Percentiles rank a stretch among this genome's conserved stretches.
Conservation (phyloP, 2,888 invertebrate genomes). For the Ischnus inquisitorius region DNA sequence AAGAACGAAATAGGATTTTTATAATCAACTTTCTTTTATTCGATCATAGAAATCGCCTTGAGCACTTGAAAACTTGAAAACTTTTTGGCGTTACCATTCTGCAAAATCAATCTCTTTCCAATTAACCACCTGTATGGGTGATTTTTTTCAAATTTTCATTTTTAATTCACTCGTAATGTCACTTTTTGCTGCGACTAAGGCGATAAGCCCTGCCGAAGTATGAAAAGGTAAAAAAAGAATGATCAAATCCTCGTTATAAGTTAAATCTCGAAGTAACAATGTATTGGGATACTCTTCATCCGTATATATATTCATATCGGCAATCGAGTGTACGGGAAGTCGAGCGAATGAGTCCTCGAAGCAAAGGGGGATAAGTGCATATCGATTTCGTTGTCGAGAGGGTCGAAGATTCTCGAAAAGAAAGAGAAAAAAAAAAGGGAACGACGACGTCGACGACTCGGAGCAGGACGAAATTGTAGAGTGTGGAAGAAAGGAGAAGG, state of each 20-base stretch:
- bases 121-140: too few relatives aligned
- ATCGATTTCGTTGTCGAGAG: slow-evolving; percentile 79
- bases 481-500: slow-evolving; percentile 65
- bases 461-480: slow-evolving; percentile 58
- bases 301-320: slow-evolving; percentile 41
- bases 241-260: neutral
- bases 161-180: too few relatives aligned
- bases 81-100: too few relatives aligned
- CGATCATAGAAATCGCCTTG: too few relatives aligned
- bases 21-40: too few relatives aligned
- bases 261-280: neutral
- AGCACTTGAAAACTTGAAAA: too few relatives aligned
- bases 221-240: too few relatives aligned
- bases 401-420: slow-evolving; percentile 78
- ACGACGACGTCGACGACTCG: slow-evolving; percentile 27
- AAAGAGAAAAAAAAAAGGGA: slow-evolving; percentile 63
- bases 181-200: too few relatives aligned
- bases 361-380: slow-evolving; percentile 77
- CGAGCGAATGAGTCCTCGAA: slow-evolving; percentile 53
- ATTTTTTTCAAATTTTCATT: too few relatives aligned
- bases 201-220: too few relatives aligned
- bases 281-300: slow-evolving; percentile 43
- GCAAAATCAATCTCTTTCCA: too few relatives aligned
- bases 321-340: slow-evolving; percentile 5
- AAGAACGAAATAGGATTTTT: too few relatives aligned